Evolutionary conservation across 2,888 invertebrate genomes (phyloP), one percentile per base, ranked within the genome.

Genomic region (Heliconius ethilla): DNA sequence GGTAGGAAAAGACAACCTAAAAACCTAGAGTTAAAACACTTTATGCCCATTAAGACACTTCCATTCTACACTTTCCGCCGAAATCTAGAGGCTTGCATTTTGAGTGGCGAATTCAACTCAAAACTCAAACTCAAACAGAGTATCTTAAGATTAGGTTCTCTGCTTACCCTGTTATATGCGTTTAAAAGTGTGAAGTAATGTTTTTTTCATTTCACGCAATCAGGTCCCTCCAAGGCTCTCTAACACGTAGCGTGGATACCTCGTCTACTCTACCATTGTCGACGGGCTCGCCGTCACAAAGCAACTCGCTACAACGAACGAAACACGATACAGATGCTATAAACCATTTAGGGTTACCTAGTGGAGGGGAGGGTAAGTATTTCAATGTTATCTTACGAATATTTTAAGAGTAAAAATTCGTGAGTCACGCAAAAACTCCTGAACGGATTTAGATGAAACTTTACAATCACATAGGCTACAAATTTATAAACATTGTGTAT

Each of bases 211-310:
- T 18, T 59, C 27, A 11, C 29, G 22, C 4, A 37, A 33, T 37
- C 85, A 94, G 94, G 82, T 94, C 94, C 1, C 89, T 91, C 27
- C 94, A 94, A 89, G 94, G 93, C 73, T 94, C 94, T 82, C 81
- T 94, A 84, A 94, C 94, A 81, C 90, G 94, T 51, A 93, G 93
- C 81, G 94, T 94, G 78, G 94, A 94, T 84, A 94, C 94, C 1
- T 87, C 93, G 22, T 94, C 94, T 11, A 94, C 94, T 55, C 83
- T 93, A 0, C 94, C 93, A 1, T 81, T 93, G 84, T 93, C 92
- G 65, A 88, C 87, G 11, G 90, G 92, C 84, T 92, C 91, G 84
- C 90, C 87, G 81, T 94, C 93, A 74, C 92, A 92, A 81, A 94
- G 87, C 82, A 94, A 91, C 82, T 92, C 94, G 3, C 86, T 94